Evolutionary conservation across 2,888 invertebrate genomes (phyloP).

Genomic region (Watsonalla cultraria): DNA sequence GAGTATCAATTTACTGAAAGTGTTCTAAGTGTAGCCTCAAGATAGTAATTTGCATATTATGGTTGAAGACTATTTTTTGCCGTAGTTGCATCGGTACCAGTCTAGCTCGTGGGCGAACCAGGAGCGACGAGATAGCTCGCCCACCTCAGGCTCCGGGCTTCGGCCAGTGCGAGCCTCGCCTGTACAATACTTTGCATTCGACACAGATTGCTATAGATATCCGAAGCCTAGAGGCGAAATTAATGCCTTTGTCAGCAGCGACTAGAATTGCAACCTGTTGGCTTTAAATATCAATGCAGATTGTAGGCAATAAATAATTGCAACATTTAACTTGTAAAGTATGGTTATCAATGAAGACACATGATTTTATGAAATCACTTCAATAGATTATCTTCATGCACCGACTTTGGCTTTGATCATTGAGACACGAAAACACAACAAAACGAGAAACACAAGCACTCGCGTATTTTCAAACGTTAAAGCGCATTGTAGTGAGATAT

Average conservation of each 20-base stretch:
- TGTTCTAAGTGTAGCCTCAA: slow-evolving; percentile 8
- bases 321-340: neutral
- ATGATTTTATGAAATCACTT: neutral
- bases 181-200: slow-evolving; percentile 23
- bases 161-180: slow-evolving; percentile 29
- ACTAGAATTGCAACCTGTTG: neutral
- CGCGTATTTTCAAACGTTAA: slow-evolving; percentile 2
- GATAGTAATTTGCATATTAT: slow-evolving; percentile 21
- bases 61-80: slow-evolving; percentile 20
- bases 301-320: neutral
- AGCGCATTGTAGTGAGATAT: slow-evolving; percentile 9
- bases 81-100: slow-evolving; percentile 26
- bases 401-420: too few relatives aligned
- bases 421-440: neutral
- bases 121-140: slow-evolving; percentile 28
- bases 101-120: slow-evolving; percentile 29
- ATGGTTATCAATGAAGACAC: neutral
- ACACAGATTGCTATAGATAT: slow-evolving; percentile 7
- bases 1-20: too few relatives aligned
- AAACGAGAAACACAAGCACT: neutral
- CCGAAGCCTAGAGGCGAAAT: neutral
- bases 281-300: neutral
- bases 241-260: neutral
- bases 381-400: too few relatives aligned
- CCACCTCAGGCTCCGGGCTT: slow-evolving; percentile 23